Conservation (phyloP, 2,888 invertebrate genomes). For the Drosophila algonquin region DNA sequence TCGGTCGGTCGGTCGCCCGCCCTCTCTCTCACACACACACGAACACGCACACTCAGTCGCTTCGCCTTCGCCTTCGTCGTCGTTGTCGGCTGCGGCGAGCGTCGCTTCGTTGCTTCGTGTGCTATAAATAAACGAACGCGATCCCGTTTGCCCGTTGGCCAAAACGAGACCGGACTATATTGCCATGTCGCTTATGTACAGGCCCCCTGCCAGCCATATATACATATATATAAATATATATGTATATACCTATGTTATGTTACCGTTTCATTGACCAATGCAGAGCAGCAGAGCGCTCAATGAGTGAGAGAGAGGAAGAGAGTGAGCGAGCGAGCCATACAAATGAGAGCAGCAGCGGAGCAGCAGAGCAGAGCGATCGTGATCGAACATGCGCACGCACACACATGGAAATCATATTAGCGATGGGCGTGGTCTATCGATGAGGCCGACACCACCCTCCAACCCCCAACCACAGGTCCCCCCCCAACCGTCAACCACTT, state of each 20-base stretch:
- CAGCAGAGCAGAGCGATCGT: slow-evolving; percentile 34
- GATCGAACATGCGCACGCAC: slow-evolving; percentile 16
- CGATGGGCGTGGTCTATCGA: slow-evolving; percentile 74
- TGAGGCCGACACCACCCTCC: slow-evolving; percentile 24
- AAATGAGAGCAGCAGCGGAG: slow-evolving; percentile 40
- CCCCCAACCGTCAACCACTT: background rate
- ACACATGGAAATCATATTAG: slow-evolving; percentile 43
- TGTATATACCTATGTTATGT: slow-evolving; percentile 59
- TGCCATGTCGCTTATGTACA: slow-evolving; percentile 37
- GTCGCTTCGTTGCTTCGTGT: slow-evolving; percentile 47
- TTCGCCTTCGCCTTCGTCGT: slow-evolving; percentile 32
- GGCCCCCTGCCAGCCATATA: slow-evolving; percentile 36
- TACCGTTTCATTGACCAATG: slow-evolving; percentile 83
- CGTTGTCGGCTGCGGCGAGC: too few relatives aligned
- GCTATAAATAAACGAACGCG: slow-evolving; percentile 63
- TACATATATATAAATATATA: slow-evolving; percentile 14
- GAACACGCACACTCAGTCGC: slow-evolving; percentile 38
- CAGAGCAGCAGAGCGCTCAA: slow-evolving; percentile 68
- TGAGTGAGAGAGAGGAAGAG: background rate
- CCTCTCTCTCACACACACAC: slow-evolving; percentile 21
- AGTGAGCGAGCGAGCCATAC: slow-evolving; percentile 50
- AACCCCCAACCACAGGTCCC: slow-evolving; percentile 13
- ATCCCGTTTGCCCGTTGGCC: slow-evolving; percentile 37
- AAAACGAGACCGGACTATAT: slow-evolving; percentile 56
- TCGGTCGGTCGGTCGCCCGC: background rate